These are phyloP conservation scores for Helicolenus hilgendorfi DNA, from an alignment of 2,797 vertebrate genomes.

Conservation along the genomic window DNA sequence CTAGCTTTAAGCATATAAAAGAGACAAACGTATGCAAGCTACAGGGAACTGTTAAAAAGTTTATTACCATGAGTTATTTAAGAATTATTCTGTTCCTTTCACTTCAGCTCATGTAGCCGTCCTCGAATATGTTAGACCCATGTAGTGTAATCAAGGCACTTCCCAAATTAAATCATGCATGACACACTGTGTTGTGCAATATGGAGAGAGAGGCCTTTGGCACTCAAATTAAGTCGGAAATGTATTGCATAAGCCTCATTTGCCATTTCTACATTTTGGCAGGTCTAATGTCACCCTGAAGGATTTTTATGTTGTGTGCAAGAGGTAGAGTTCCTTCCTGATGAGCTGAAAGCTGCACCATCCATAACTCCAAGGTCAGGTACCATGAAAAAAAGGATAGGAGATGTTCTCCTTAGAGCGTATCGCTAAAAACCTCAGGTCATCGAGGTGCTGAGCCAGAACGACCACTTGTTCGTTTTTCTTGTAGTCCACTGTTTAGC, in stretches of 20 bases:
- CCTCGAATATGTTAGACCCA: slow-evolving; percentile 2
- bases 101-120: slow-evolving; percentile 1
- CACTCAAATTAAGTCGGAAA: slow-evolving; percentile 21
- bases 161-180: slow-evolving; percentile 57
- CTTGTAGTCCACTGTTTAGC: no score
- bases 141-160: slow-evolving; percentile 37
- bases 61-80: slow-evolving; percentile 68
- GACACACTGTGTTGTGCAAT: slow-evolving; percentile 36
- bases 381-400: slow-evolving; percentile 11
- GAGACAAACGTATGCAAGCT: slow-evolving; percentile 29
- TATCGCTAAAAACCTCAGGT: background rate
- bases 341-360: slow-evolving; percentile 38
- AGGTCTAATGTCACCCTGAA: slow-evolving; percentile 20
- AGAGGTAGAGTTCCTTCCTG: slow-evolving; percentile 4
- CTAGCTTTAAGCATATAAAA: slow-evolving; percentile 31
- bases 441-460: background rate
- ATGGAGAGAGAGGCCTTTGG: slow-evolving; percentile 20
- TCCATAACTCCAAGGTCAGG: slow-evolving; percentile 45
- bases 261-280: slow-evolving; percentile 32
- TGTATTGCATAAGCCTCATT: slow-evolving; percentile 25
- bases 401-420: slow-evolving; percentile 21
- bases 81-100: slow-evolving; percentile 22
- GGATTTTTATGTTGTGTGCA: slow-evolving; percentile 14
- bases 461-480: background rate
- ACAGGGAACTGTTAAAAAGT: slow-evolving; percentile 30